Conservation (phyloP, 2,888 invertebrate genomes). For the Myopa tessellatipennis region DNA sequence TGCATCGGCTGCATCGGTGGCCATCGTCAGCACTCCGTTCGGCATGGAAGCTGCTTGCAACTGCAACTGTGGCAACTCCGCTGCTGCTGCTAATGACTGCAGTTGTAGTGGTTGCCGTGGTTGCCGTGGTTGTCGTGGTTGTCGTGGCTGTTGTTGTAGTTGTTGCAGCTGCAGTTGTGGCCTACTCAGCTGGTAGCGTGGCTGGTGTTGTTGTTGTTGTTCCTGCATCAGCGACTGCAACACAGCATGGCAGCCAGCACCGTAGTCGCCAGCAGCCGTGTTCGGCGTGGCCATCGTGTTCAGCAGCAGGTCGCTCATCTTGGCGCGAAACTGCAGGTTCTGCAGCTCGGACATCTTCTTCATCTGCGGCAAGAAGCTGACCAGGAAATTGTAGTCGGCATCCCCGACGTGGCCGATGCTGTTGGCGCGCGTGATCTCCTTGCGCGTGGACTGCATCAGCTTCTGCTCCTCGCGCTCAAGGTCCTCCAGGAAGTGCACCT, state of each 20-base stretch:
- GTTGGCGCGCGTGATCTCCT: slow-evolving; percentile 57
- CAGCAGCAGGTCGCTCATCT: slow-evolving; percentile 58
- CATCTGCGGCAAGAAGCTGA: slow-evolving; percentile 62
- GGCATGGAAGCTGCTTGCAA: neutral
- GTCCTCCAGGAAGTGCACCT: slow-evolving; percentile 57
- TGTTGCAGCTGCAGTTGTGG: neutral
- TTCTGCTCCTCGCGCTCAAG: slow-evolving; percentile 60
- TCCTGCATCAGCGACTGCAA: slow-evolving; percentile 35
- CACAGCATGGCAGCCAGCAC: slow-evolving; percentile 29
- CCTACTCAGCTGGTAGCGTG: neutral
- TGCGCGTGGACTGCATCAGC: slow-evolving; percentile 59
- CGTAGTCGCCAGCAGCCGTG: neutral
- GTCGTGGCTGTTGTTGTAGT: neutral
- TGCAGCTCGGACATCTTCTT: slow-evolving; percentile 60
- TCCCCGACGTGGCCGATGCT: slow-evolving; percentile 59
- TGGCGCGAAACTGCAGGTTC: slow-evolving; percentile 59
- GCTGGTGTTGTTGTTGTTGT: slow-evolving; percentile 19
- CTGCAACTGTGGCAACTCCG: neutral
- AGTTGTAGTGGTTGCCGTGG: neutral
- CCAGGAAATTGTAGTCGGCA: slow-evolving; percentile 61
- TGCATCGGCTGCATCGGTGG: neutral
- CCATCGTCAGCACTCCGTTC: neutral
- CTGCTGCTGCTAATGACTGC: neutral
- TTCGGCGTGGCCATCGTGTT: slow-evolving; percentile 52
- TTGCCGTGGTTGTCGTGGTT: neutral